Percentiles rank a stretch among this genome's conserved stretches.
Evolutionary conservation across 2,113 vertebrate genomes (phyloP).

Genomic region (Ibidorhyncha struthersii): DNA sequence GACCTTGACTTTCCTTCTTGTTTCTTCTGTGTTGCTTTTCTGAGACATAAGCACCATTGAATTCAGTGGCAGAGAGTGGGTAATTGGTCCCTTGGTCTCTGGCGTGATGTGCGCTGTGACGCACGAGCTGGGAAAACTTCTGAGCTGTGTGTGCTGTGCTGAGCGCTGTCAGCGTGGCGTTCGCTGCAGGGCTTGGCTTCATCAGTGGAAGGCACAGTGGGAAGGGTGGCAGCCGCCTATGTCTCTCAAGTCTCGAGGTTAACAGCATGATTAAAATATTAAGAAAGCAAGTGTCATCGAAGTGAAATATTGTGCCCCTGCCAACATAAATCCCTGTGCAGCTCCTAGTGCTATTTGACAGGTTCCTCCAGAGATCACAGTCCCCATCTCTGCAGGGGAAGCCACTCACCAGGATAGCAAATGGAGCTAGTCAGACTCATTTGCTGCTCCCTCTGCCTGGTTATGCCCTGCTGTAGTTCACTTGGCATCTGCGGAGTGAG

Average conservation of each 20-base stretch:
- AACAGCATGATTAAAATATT: conserved; percentile 53
- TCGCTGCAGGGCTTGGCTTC: not conserved
- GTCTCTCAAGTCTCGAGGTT: not conserved
- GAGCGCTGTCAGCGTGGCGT: rapidly evolving
- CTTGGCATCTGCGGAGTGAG: not conserved
- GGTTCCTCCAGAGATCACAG: not conserved
- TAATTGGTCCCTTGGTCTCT: not conserved
- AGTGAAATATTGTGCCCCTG: conserved; percentile 17
- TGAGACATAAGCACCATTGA: not conserved
- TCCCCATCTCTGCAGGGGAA: not conserved
- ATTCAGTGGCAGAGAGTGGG: not conserved
- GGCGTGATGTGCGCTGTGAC: not conserved
- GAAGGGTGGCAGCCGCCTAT: not conserved
- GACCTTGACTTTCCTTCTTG: not conserved
- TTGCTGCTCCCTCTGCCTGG: not conserved
- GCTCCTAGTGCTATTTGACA: not conserved
- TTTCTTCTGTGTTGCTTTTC: not conserved
- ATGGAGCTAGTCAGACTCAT: not conserved
- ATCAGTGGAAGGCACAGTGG: not conserved
- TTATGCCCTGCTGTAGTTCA: not conserved
- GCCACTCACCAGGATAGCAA: not conserved
- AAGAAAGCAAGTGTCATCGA: conserved; percentile 27
- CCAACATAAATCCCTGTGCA: not conserved
- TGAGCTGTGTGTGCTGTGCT: not conserved
- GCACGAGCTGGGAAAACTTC: not conserved